A percentile compares a stretch with the other conserved stretches of the same genome.
Evolutionary conservation across 1,140 invertebrate species (phyloP).

Genomic region (Calliopsis andreniformis): DNA sequence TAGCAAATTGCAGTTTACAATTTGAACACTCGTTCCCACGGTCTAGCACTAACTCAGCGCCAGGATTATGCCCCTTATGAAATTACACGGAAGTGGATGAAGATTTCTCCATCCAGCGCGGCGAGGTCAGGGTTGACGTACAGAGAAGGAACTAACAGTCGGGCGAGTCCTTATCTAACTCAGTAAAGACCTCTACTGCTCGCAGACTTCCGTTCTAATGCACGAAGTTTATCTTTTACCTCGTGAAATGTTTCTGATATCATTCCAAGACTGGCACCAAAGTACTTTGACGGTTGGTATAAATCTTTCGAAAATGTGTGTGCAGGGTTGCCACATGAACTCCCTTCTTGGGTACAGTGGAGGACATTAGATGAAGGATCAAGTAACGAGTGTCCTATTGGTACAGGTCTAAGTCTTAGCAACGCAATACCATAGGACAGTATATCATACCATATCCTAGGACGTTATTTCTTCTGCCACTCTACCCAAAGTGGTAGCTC

Average conservation of each 20-base stretch:
- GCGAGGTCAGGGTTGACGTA: not conserved
- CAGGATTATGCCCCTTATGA: constrained; percentile 34
- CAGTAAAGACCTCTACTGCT: too few species aligned
- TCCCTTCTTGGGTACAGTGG: too few species aligned
- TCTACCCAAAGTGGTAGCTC: too few species aligned
- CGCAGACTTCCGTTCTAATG: not conserved
- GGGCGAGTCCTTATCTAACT: constrained; percentile 11
- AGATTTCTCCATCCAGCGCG: constrained; percentile 5
- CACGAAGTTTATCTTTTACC: not conserved
- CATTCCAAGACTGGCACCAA: not conserved
- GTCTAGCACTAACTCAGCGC: constrained; percentile 36
- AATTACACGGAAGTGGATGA: constrained; percentile 33
- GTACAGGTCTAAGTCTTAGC: too few species aligned
- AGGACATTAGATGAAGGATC: too few species aligned
- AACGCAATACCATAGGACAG: too few species aligned
- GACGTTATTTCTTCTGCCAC: too few species aligned
- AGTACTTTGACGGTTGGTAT: too few species aligned
- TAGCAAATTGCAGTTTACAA: constrained; percentile 38
- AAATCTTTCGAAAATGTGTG: not conserved
- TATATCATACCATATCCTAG: too few species aligned
- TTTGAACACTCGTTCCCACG: constrained; percentile 26
- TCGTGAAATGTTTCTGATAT: not conserved
- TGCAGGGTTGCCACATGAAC: too few species aligned
- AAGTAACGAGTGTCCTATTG: too few species aligned
- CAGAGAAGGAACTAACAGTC: not conserved